Evolutionary conservation across 2,113 vertebrate species (phyloP), one percentile per base, ranked within the genome.

Genomic region (Thymallus thymallus): DNA sequence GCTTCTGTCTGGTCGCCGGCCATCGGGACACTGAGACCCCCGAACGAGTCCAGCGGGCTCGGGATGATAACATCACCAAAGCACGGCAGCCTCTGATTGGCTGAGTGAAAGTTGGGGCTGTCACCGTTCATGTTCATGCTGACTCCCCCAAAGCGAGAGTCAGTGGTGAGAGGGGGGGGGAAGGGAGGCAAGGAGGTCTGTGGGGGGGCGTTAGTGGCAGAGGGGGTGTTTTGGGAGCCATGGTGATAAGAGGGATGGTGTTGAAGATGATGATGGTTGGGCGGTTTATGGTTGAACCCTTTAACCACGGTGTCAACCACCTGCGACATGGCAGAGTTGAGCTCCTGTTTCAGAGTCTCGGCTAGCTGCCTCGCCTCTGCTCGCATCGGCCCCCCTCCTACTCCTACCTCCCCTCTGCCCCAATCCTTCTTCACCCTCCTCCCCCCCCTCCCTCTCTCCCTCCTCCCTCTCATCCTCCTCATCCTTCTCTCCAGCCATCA

Each of bases 301-400:
- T 98, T 99, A 76, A 99, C 97, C 77, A 99, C 98, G 0, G 96
- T 98, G 94, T 99, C 98, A 62, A 99, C 98, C 0, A 99, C 97
- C 81, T 98, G 98, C 0, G 97, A 96, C 94, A 99, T 97, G 87
- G 98, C 96, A 0, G 96, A 97, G 90, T 96, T 98, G 75, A 99
- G 94, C 86, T 99, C 97, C 91, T 99, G 97, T 85, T 99, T 99
- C 81, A 99, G 88, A 0, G 96, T 98, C 92, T 99, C 98, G 0
- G 98, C 98, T 83, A 99, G 81, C 84, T 96, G 97, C 83, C 96
- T 94, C 78, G 95, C 95, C 88, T 96, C 95, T 0, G 93, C 92
- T 29, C 94, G 94, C 76, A 95, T 91, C 82, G 91, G 56, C 0
- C 88, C 90, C 0, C 92, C 89, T 79, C 93, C 94, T 22, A 92